Conservation (phyloP, 2,888 invertebrate genomes). For the Pandemis heparana region DNA sequence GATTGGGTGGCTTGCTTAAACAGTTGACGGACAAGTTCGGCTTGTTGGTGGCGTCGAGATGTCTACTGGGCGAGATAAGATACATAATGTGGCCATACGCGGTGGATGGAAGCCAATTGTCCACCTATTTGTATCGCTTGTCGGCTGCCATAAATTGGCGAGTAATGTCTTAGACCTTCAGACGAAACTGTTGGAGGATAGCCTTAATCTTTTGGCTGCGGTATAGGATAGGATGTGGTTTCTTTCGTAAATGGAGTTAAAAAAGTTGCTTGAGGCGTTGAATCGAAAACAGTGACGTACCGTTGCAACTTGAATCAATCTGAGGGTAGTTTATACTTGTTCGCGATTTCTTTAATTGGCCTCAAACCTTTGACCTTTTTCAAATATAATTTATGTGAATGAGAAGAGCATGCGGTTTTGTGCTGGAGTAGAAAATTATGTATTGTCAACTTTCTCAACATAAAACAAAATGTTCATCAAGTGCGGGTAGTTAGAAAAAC, state of each 20-base stretch:
- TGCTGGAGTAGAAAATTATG: too few species aligned
- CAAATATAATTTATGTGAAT: too few species aligned
- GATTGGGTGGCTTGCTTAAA: neutral
- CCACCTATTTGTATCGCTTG: constrained; percentile 18
- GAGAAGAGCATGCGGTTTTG: too few species aligned
- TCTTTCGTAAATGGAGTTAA: neutral
- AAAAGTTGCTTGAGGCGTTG: neutral
- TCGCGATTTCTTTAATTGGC: too few species aligned
- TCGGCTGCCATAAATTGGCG: constrained; percentile 18
- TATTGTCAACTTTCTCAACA: too few species aligned
- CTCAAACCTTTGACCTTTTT: too few species aligned
- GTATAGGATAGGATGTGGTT: neutral
- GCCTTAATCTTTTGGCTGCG: neutral
- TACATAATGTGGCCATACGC: constrained; percentile 17
- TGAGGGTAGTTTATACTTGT: neutral
- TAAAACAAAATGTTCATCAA: too few species aligned
- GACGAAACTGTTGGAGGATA: neutral
- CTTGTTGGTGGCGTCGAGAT: constrained; percentile 17
- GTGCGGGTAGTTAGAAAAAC: too few species aligned
- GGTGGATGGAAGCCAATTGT: constrained; percentile 22
- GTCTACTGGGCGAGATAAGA: constrained; percentile 32
- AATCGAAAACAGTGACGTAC: neutral
- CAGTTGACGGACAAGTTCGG: neutral
- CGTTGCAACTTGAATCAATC: neutral
- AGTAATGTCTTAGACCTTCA: constrained; percentile 19